Evolutionary conservation across 2,113 vertebrate genomes (phyloP), one percentile per base, ranked within the genome.

Genomic region (Crotalus horridus): DNA sequence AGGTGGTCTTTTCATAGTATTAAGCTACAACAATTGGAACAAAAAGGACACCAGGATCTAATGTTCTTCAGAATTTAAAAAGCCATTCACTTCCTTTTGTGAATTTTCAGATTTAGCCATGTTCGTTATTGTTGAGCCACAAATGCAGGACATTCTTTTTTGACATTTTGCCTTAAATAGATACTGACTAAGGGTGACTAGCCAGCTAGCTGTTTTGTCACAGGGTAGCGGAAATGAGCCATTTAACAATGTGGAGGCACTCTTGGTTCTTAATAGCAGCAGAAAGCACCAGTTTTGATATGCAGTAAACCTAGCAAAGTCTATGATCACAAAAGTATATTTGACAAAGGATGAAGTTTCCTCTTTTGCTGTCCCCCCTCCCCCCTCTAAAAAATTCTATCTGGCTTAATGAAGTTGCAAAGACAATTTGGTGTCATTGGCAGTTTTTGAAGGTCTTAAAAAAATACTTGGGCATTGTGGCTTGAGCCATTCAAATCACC

Each of bases 101-200:
- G 98, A 98, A 98, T 96, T 98, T 98, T 98, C 98, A 99, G 99
- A 99, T 99, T 99, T 99, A 98, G 98, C 98, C 98, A 98, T 98
- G 99, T 99, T 99, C 98, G 97, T 98, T 98, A 99, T 99, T 99
- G 99, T 99, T 97, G 97, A 96, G 98, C 96, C 98, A 98, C 99
- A 98, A 99, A 99, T 99, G 99, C 98, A 98, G 98, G 98, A 99
- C 99, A 99, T 99, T 99, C 98, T 99, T 99, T 99, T 99, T 99
- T 99, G 99, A 99, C 99, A 99, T 99, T 98, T 98, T 99, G 98
- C 99, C 98, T 99, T 98, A 98, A 99, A 98, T 98, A 99, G 99
- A 99, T 98, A 99, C 99, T 99, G 98, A 98, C 99, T 98, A 97
- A 98, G 98, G 98, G 98, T 99, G 99, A 99, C 99, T 98, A 99